Evolutionary conservation across 2,797 vertebrate species (phyloP).

Genomic region (Paratrypauchen microcephalus): DNA sequence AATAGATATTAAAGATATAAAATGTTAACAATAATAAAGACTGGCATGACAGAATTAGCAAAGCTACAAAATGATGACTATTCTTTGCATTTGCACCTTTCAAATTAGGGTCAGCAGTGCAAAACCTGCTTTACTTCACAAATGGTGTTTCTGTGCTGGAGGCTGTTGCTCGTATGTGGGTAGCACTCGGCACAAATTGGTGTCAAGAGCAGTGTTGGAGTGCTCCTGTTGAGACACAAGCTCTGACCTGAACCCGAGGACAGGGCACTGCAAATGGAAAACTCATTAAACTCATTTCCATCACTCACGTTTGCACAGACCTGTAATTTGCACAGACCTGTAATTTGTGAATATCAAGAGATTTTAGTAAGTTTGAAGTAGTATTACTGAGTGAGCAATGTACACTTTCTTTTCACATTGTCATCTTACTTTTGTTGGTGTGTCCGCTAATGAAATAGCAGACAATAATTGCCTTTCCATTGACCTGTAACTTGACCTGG

Average conservation of each 20-base stretch:
- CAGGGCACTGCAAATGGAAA: conserved; percentile 26
- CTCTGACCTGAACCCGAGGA: conserved; percentile 20
- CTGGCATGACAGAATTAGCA: too few species aligned
- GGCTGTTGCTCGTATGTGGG: conserved; percentile 4
- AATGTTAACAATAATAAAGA: too few species aligned
- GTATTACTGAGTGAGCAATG: not conserved
- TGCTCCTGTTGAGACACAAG: conserved; percentile 31
- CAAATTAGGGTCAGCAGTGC: not conserved
- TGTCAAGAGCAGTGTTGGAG: conserved; percentile 30
- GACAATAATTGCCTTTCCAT: not conserved
- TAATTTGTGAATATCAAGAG: not conserved
- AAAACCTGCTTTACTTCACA: conserved; percentile 2
- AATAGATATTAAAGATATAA: too few species aligned
- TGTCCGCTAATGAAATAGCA: not conserved
- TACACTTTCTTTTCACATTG: not conserved
- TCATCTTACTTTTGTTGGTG: too few species aligned
- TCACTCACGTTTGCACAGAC: conserved; percentile 17
- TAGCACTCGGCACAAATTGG: conserved; percentile 28
- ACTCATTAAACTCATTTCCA: conserved; percentile 32
- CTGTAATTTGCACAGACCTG: conserved; percentile 11
- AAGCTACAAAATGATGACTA: too few species aligned
- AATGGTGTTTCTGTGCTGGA: conserved; percentile 5
- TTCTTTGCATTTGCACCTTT: not conserved
- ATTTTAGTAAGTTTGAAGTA: conserved; percentile 10
- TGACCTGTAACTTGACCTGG: too few species aligned